Base-by-base conservation (phyloP, 2,888 invertebrate species). In the Flabesymbios commensalis region DNA sequence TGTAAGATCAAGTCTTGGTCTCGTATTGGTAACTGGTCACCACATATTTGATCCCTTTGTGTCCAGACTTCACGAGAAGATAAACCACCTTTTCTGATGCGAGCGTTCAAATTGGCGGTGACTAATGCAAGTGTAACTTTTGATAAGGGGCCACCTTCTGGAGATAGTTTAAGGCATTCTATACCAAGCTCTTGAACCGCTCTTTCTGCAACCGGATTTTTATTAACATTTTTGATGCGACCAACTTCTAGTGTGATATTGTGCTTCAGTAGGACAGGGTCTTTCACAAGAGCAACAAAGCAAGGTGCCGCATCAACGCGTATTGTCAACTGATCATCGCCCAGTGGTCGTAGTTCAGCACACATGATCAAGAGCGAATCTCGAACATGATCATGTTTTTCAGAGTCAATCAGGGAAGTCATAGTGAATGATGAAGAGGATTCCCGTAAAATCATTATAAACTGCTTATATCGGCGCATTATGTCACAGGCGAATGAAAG, bases 221-320 rank as follows among this genome's bases (percentile, higher is more conserved):
- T 56, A 32, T 45, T 56, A 17, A 2, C 5, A 45, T 56, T 56
- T 45, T 56, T 56, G 1, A 45, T 32, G 10, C 31, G n/a, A 4
- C 56, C 45, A 31, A 45, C 26, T 17, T 43, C 29, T 22, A 43
- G 32, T 1, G 17, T 10, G 5, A 56, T 29, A 26, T 45, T 29
- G 17, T 45, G n/a, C 19, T 29, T 24, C 10, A 17, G 29, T 4
- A 45, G 0, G 32, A 22, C 1, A 1, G 32, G 1, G 29, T 56
- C 54, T 17, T 45, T 43, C 10, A 19, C n/a, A 10, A 56, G 29
- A 4, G 45, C 36, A 29, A 26, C 43, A 41, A 14, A 55, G 4
- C 55, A 26, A 7, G 55, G 55, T n/a, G 55, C 41, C 7, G 55
- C 19, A 28, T 55, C 55, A 7, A 55, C 55, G n/a, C 55, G 55